These are phyloP conservation scores for Agonopterix subpropinquella DNA, from an alignment of 2,888 invertebrate genomes.

Conservation along the genomic window DNA sequence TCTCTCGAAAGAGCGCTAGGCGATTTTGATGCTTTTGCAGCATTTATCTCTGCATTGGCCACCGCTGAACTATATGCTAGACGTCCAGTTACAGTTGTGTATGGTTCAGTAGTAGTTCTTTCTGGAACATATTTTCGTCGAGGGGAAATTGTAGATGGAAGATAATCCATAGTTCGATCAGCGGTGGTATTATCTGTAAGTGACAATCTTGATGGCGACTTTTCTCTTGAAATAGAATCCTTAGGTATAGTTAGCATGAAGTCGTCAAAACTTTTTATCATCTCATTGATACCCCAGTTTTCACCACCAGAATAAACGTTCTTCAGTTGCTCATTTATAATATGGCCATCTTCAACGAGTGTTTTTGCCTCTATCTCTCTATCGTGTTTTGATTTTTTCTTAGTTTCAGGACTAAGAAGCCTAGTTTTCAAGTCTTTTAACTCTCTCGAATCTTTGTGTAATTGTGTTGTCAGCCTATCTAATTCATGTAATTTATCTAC, in stretches of 20 bases:
- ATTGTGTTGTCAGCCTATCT: conserved; percentile 84
- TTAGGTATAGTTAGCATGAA: conserved; percentile 72
- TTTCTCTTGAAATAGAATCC: conserved; percentile 63
- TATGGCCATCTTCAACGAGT: conserved; percentile 78
- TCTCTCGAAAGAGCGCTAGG: conserved; percentile 74
- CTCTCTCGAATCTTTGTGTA: conserved; percentile 86
- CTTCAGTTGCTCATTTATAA: conserved; percentile 81
- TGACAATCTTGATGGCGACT: conserved; percentile 78
- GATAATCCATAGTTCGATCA: conserved; percentile 80
- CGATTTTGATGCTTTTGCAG: conserved; percentile 68
- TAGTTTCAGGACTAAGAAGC: conserved; percentile 79
- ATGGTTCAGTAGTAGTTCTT: conserved; percentile 76
- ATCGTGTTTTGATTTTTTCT: conserved; percentile 55
- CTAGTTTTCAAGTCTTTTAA: conserved; percentile 84
- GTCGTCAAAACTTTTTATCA: conserved; percentile 78
- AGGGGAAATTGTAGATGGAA: conserved; percentile 75
- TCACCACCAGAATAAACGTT: conserved; percentile 80
- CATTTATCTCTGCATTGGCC: conserved; percentile 77
- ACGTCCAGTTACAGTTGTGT: conserved; percentile 79
- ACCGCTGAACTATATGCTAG: conserved; percentile 81
- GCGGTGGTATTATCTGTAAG: conserved; percentile 76
- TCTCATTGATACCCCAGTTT: conserved; percentile 82
- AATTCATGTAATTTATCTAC: conserved; percentile 87
- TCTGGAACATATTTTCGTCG: conserved; percentile 74
- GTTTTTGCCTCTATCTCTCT: conserved; percentile 76